Evolutionary conservation across 1,140 invertebrate species (phyloP), one percentile per base, ranked within the genome.

Genomic region (silkworm (Bombyx mori)): DNA sequence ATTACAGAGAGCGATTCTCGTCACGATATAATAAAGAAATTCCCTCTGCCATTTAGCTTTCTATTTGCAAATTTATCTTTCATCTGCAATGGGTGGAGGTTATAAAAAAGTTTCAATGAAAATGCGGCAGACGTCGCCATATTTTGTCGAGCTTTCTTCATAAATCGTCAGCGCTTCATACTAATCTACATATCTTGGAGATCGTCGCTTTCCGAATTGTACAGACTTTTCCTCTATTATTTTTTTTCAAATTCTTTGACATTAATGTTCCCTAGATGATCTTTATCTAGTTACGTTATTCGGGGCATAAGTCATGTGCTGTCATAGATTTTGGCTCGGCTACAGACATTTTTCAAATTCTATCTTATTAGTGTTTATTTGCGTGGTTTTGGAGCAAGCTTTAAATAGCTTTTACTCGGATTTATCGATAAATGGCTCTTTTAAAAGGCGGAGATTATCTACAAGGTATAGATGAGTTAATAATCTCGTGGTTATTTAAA

Each of bases 31-130:
- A 35, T 35, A 35, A 35, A 3, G 26, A 9, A 73, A 77, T 73
- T 70, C 60, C 57, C 56, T 60, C 55, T 60, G 65, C 73, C 68
- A 68, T 72, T 51, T n/a, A 51, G 50, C 61, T 68, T 73, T 74
- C 75, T 74, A 74, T 77, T 79, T 77, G 76, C 78, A 75, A 74
- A 72, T 79, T 79, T 75, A 78, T 77, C 74, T 76, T 65, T 62
- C 73, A 76, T 80, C 73, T 73, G 70, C 50, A 35, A 8, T 22
- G 71, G 70, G 68, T 71, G 69, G 65, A 67, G 67, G 67, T 62
- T 69, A 64, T 73, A 71, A 74, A 79, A 76, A 79, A 80, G 76
- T 73, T 82, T 76, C 68, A 73, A 74, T 75, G 71, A 69, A 74
- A 69, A 73, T 66, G 71, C 68, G 69, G 50, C 26, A 51, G 42